Percentiles rank a stretch among this genome's conserved stretches.
Evolutionary conservation across 2,888 invertebrate species (phyloP).

Genomic region (Eucera pruinosa): DNA sequence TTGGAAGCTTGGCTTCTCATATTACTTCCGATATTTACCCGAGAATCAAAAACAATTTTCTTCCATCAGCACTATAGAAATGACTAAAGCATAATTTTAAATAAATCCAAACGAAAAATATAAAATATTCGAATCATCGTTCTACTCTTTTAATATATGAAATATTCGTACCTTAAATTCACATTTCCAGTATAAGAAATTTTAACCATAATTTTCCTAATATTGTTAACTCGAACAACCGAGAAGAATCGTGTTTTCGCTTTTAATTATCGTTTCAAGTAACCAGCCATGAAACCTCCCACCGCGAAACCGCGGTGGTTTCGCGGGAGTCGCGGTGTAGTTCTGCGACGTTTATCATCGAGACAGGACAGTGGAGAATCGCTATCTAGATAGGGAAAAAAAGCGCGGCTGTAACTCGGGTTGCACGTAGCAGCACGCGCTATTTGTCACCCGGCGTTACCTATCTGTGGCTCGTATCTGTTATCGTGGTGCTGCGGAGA

Average conservation of each 20-base stretch:
- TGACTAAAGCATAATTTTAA: too few species aligned
- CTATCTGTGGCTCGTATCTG: constrained; percentile 68
- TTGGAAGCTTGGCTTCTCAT: too few species aligned
- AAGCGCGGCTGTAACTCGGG: constrained; percentile 52
- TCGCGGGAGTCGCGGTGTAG: constrained; percentile 38
- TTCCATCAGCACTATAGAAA: too few species aligned
- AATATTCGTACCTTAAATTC: too few species aligned
- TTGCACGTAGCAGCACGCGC: constrained; percentile 67
- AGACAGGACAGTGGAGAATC: constrained; percentile 72
- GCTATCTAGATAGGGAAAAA: constrained; percentile 63
- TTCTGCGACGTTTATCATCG: constrained; percentile 69
- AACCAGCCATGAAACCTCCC: constrained; percentile 51
- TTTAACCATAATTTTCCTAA: too few species aligned
- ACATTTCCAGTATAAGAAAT: too few species aligned
- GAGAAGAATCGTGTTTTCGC: constrained; percentile 7
- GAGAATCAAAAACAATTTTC: too few species aligned
- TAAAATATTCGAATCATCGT: too few species aligned
- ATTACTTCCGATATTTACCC: too few species aligned
- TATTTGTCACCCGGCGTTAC: constrained; percentile 64
- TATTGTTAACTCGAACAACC: neutral
- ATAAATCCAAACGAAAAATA: too few species aligned
- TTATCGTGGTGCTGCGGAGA: constrained; percentile 66
- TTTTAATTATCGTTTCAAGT: constrained; percentile 45
- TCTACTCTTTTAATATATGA: too few species aligned
- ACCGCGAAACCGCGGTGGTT: constrained; percentile 32